Base-by-base conservation (phyloP, 2,888 invertebrate genomes). In the Aelia acuminata region DNA sequence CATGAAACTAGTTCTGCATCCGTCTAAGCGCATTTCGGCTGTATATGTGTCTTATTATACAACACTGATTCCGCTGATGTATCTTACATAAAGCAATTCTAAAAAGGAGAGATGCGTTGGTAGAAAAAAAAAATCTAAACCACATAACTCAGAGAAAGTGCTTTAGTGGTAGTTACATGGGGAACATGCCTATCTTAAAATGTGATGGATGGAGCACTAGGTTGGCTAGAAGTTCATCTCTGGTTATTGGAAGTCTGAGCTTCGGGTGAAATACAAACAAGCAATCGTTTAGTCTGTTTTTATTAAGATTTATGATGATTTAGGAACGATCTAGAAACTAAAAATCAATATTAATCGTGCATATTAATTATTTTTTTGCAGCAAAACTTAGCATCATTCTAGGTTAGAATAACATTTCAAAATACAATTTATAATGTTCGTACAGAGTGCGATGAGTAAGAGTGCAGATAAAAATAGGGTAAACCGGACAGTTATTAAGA, bases 141-240 rank as follows among this genome's bases (percentile, higher is more conserved):
- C 80, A 80, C 80, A 80, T 80, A 80, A 80, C 80, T 47, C n/a
- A n/a, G 80, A 80, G 80, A 80, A 43, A 80, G 80, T 43, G 80
- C 13, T 35, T 80, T 80, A 80, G 43, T 80, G 43, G 1, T 39
- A 43, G 80, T 80, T 80, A 80, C 43, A 80, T 35, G 10, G 80
- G 3, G n/a, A 22, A 80, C 18, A 31, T 22, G 63, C 5, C 31
- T 31, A 31, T 15, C 63, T 70, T 70, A 70, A 70, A 70, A 70
- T 35, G 57, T 57, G 57, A 57, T 70, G 20, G 63, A 70, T 70
- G 63, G 63, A 31, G 31, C 11, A 63, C 31, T 31, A 11, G 8
- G 15, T 31, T 63, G 63, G 35, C 18, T 26, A 3, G 0, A 70
- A 70, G 26, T 26, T 3, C 26, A 26, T 57, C 10, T 53, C 49